Conservation (phyloP, 2,113 vertebrate genomes). For the Paradoxurus hermaphroditus region DNA sequence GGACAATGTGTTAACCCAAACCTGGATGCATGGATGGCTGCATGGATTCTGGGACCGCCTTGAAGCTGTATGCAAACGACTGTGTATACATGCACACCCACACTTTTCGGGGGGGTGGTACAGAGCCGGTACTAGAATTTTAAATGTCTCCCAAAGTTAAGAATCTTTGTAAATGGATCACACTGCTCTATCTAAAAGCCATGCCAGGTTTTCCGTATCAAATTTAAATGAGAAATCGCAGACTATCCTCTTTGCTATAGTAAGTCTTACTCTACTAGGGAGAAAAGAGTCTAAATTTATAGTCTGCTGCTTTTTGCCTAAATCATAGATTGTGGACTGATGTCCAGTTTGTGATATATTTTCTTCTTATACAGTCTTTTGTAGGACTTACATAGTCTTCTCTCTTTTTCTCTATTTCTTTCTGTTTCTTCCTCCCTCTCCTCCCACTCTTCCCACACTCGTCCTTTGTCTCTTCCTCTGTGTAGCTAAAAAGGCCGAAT, state of each 20-base stretch:
- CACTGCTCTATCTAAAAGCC: not conserved
- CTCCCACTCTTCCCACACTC: not conserved
- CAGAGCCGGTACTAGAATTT: not conserved
- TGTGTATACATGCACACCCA: accelerated
- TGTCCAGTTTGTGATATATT: not conserved
- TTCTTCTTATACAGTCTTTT: not conserved
- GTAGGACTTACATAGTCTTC: not conserved
- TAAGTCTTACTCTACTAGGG: not conserved
- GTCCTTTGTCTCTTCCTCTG: not conserved
- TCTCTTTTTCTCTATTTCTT: not conserved
- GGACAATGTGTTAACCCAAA: not conserved
- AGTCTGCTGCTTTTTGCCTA: not conserved
- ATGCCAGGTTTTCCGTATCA: not conserved
- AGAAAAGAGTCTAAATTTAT: not conserved
- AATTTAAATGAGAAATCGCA: not conserved
- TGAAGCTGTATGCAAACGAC: not conserved
- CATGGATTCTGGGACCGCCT: not conserved
- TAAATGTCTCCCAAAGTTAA: not conserved
- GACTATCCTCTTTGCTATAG: not conserved
- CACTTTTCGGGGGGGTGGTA: not conserved
- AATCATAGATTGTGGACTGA: not conserved
- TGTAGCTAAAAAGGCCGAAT: not conserved
- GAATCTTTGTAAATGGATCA: not conserved
- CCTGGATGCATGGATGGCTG: not conserved
- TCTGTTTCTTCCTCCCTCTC: not conserved